These are phyloP conservation scores for Anticlea derivata DNA, from an alignment of 2,888 invertebrate genomes.

Conservation along the genomic window DNA sequence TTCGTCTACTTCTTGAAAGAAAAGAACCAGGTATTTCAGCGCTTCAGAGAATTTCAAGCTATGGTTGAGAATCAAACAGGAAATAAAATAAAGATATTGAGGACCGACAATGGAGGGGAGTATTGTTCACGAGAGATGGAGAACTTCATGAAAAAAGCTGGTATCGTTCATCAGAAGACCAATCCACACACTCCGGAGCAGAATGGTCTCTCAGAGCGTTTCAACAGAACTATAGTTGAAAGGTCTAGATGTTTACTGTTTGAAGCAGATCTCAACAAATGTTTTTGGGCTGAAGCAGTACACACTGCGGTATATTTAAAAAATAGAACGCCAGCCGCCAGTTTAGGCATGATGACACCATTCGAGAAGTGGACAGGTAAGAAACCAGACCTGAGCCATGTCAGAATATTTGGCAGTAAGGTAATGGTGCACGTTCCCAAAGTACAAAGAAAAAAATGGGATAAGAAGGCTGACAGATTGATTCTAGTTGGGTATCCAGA, in stretches of 20 bases:
- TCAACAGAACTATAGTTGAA: conserved; percentile 20
- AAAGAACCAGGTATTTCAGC: conserved; percentile 26
- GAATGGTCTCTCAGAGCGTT: conserved; percentile 24
- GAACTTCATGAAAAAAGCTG: conserved; percentile 5
- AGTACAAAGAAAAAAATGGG: neutral
- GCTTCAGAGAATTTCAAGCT: conserved; percentile 30
- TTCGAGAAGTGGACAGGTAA: neutral
- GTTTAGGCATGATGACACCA: neutral
- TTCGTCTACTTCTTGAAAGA: conserved; percentile 20
- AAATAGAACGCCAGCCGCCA: conserved; percentile 4
- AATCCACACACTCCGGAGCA: conserved; percentile 21
- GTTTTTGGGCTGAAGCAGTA: conserved; percentile 25
- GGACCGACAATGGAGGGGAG: conserved; percentile 26
- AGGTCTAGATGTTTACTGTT: conserved; percentile 21
- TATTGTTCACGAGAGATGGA: conserved; percentile 18
- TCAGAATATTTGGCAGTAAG: neutral
- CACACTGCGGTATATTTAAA: conserved; percentile 21
- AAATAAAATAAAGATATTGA: conserved; percentile 28
- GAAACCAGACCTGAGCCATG: neutral
- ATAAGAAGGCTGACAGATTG: neutral
- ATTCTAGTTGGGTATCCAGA: neutral
- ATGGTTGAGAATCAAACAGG: conserved; percentile 29
- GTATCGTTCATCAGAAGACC: conserved; percentile 28
- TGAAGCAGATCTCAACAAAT: conserved; percentile 11
- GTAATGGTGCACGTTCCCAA: neutral